Evolutionary conservation across 2,888 invertebrate species (phyloP), one percentile per base, ranked within the genome.

Genomic region (Seira sanloemensis): DNA sequence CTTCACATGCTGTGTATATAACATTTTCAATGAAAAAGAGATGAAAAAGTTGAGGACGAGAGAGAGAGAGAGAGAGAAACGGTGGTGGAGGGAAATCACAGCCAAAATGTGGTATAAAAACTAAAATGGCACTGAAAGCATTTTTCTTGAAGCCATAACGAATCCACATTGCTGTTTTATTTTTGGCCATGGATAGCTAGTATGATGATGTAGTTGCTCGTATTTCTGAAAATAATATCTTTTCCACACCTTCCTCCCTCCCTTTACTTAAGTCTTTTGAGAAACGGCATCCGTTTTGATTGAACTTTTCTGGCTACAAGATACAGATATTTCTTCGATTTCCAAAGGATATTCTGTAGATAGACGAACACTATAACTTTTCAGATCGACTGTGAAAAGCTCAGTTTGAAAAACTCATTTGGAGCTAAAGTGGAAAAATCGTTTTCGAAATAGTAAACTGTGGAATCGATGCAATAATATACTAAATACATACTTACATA

Each of bases 1-100:
- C 78, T 85, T 86, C 82, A 75, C 78, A 85, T 72, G 25, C 75
- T 82, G 58, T 58, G 58, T 58, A 58, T 58, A 68, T 77, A 85
- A 50, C 65, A 26, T 25, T 71, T 71, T 71, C 71, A 72, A 62
- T 23, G 37, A 69, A 58, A 72, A 73, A 50, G 25, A 62, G 65
- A 54, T 37, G 72, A 78, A 78, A 78, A 21, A 78, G 62, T 62
- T 62, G 54, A 23, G 50, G 54, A 27, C 27, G 18, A 74, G 65
- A 74, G n/a, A 19, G 12, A 27, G n/a, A 19, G 12, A 27, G 54
- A 37, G 19, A 25, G 65, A 62, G 58, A 5, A 78, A 62, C 9
- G 21, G 68, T 21, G 18, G 23, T n/a, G 25, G 16, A 26, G n/a
- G n/a, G 67, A 69, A 69, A 69, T 69, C 69, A 25, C 21, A 24